Percentiles rank a stretch among this genome's conserved stretches.
Evolutionary conservation across 2,113 vertebrate genomes (phyloP).

Genomic region (Hydropotes inermis): DNA sequence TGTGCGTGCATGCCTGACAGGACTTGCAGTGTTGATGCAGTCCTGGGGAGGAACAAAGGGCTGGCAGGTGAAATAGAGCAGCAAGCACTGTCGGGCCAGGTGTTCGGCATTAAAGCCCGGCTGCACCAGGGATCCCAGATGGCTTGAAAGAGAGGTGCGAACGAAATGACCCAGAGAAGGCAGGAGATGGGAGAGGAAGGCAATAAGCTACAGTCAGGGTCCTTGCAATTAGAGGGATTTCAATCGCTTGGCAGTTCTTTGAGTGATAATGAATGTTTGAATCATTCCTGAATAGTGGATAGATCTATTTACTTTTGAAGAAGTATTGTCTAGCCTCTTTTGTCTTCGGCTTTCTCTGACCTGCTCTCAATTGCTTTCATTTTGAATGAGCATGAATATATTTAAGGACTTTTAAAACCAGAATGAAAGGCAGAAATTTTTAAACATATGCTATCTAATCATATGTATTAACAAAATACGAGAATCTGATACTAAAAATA

Average conservation of each 20-base stretch:
- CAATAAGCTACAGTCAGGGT: slow-evolving; percentile 27
- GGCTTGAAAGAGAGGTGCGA: slow-evolving; percentile 50
- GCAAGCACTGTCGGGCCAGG: slow-evolving; percentile 51
- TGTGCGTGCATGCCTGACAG: not conserved
- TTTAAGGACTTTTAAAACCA: slow-evolving; percentile 15
- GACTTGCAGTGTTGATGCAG: not conserved
- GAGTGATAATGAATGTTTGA: slow-evolving; percentile 52
- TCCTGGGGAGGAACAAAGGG: slow-evolving; percentile 60
- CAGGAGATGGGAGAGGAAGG: not conserved
- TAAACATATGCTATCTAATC: slow-evolving; percentile 18
- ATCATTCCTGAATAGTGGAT: slow-evolving; percentile 23
- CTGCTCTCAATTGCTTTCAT: not conserved
- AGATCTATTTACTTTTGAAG: slow-evolving; percentile 51
- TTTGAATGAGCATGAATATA: slow-evolving; percentile 22
- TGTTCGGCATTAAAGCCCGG: not conserved
- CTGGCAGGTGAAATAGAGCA: slow-evolving; percentile 62
- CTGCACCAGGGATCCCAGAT: slow-evolving; percentile 44
- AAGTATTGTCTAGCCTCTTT: slow-evolving; percentile 34
- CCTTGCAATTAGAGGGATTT: slow-evolving; percentile 44
- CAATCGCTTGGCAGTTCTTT: slow-evolving; percentile 47
- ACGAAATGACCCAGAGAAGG: slow-evolving; percentile 66
- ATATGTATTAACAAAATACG: not conserved
- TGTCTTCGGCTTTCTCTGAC: not conserved
- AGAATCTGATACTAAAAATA: slow-evolving; percentile 1
- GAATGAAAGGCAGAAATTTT: not conserved